Conservation (phyloP, 2,888 invertebrate genomes). For the Luperina nickerlii region DNA sequence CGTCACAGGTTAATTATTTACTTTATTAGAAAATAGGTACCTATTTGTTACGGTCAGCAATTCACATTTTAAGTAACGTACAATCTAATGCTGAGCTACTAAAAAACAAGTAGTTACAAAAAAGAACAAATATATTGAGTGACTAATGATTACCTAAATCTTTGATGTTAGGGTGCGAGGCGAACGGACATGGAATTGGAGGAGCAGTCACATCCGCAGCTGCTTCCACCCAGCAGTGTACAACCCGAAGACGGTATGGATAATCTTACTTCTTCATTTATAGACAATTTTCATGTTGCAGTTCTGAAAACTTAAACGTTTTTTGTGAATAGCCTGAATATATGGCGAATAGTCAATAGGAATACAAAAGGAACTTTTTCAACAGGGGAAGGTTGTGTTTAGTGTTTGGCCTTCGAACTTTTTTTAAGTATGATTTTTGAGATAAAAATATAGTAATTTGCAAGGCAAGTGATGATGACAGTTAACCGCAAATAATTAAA, state of each 20-base stretch:
- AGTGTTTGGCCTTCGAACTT: not conserved
- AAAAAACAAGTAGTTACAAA: not conserved
- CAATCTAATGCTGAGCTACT: not conserved
- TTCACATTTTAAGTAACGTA: not conserved
- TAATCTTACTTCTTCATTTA: not conserved
- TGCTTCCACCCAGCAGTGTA: conserved; percentile 62
- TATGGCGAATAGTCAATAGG: not conserved
- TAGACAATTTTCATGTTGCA: not conserved
- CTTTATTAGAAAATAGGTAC: not conserved
- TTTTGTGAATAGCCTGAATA: not conserved
- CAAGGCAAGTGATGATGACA: not conserved
- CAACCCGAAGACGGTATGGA: conserved; percentile 79
- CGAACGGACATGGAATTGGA: conserved; percentile 77
- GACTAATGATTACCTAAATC: not conserved
- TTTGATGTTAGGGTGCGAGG: conserved; percentile 70
- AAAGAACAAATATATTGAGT: not conserved
- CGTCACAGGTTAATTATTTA: not conserved
- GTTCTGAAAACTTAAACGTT: not conserved
- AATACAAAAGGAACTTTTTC: not conserved
- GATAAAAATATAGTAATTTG: not conserved
- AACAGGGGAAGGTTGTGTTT: not conserved
- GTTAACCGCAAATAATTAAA: not conserved
- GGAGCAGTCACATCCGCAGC: conserved; percentile 70
- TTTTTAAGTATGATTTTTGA: not conserved
- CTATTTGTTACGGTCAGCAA: not conserved